These are phyloP conservation scores for Penaeus indicus DNA, from an alignment of 1,140 invertebrate genomes.

Conservation along the genomic window DNA sequence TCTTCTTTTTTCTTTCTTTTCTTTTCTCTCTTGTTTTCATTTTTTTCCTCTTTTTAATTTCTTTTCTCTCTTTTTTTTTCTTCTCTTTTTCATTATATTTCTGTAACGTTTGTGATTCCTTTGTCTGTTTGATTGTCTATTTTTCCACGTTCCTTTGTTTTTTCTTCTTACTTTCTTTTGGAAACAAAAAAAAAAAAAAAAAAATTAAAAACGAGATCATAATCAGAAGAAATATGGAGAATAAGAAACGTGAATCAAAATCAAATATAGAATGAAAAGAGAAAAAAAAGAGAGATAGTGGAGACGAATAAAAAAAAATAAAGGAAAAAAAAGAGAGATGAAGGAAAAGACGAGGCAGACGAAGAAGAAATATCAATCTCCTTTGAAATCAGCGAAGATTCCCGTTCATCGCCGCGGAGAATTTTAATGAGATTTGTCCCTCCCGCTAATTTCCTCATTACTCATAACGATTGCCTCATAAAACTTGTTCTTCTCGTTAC, in stretches of 20 bases:
- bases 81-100: not conserved
- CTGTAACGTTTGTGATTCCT: not conserved
- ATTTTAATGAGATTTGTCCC: too few relatives aligned
- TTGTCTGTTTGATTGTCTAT: not conserved
- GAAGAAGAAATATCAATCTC: not conserved
- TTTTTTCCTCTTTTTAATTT: too few relatives aligned
- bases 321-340: not conserved
- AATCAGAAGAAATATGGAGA: not conserved
- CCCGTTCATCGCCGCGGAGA: not conserved
- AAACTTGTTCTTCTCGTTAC: too few relatives aligned
- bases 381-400: not conserved
- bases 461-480: too few relatives aligned
- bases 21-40: too few relatives aligned
- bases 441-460: too few relatives aligned
- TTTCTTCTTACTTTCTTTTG: not conserved
- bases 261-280: not conserved
- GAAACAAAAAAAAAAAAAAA: not conserved
- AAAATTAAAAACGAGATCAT: too few relatives aligned
- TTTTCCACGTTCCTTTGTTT: not conserved
- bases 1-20: not conserved
- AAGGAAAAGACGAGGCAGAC: not conserved
- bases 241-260: not conserved
- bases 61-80: not conserved
- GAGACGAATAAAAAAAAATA: not conserved
- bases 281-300: not conserved